phyloP scores from a whole-genome alignment of 2,113 vertebrate species.

The human region GRCh38 chr3:124186001-124186500 shows the following conservation, averaged over 20 bases:
- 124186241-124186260: not conserved
- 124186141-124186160: not conserved
- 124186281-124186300: not conserved
- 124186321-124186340: not conserved
- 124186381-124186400: not conserved
- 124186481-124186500: not conserved
- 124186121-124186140: not conserved
- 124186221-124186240: not conserved
- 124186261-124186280: not conserved
- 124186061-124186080: not conserved
- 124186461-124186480: not conserved
- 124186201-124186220: not conserved
- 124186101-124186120: not conserved
- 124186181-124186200: not conserved
- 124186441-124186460: not conserved
- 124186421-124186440: not conserved
- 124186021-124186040: not conserved
- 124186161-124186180: not conserved
- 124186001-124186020: not conserved
- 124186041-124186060: not conserved
- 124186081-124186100: not conserved
- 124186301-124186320: not conserved
- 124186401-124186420: not conserved
- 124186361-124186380: not conserved
- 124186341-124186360: not conserved